phyloP scores from a whole-genome alignment of 2,113 vertebrate species.

The Tachysurus fulvidraco region DNA sequence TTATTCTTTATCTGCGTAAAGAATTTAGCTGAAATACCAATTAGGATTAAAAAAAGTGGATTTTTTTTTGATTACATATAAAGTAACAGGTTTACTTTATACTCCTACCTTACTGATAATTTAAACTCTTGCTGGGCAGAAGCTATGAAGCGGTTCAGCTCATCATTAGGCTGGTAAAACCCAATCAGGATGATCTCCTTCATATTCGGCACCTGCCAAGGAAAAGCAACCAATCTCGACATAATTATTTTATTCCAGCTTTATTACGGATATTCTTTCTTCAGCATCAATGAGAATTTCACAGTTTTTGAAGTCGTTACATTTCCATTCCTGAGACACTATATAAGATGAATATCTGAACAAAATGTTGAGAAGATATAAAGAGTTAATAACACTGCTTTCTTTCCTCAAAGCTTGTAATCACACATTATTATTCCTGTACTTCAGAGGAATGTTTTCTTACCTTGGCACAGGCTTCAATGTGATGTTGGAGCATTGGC shows the following conservation, averaged over 20 bases:
- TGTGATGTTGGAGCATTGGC: conserved; percentile 96
- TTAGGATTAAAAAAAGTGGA: neutral
- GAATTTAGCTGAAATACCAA: neutral
- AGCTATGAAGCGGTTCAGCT: conserved; percentile 84
- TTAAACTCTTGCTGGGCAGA: conserved; percentile 90
- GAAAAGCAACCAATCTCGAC: neutral
- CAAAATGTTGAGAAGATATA: neutral
- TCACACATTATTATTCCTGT: neutral
- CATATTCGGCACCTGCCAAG: conserved; percentile 83
- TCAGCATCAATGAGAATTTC: neutral
- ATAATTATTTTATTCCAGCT: neutral
- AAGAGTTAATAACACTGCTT: neutral
- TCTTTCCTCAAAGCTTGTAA: neutral
- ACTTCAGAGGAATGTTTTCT: conserved; percentile 15
- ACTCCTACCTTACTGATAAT: conserved; percentile 83
- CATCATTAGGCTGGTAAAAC: conserved; percentile 96
- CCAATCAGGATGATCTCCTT: conserved; percentile 95
- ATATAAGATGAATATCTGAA: neutral
- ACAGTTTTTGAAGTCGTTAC: neutral
- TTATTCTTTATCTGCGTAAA: neutral
- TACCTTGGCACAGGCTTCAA: conserved; percentile 92
- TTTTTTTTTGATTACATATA: neutral
- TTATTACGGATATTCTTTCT: neutral
- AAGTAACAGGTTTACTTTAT: neutral
- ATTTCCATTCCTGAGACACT: neutral